phyloP scores from a whole-genome alignment of 2,113 vertebrate genomes.

The Eulemur macaco region DNA sequence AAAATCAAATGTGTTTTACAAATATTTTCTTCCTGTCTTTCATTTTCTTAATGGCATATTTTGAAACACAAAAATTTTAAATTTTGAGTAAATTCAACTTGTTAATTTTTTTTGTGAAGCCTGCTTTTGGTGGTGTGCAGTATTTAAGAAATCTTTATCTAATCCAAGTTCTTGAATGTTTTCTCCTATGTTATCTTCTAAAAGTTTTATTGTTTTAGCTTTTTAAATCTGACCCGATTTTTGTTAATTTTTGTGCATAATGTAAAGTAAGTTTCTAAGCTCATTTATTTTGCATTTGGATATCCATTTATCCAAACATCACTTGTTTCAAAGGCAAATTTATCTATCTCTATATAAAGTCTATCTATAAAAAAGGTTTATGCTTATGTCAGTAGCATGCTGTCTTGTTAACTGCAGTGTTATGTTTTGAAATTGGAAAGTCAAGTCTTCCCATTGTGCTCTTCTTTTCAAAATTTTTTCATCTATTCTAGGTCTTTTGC shows the following conservation, averaged over 20 bases:
- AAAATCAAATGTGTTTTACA: neutral
- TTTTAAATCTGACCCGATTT: neutral
- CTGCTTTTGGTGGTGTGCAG: neutral
- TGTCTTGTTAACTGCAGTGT: neutral
- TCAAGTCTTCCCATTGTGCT: neutral
- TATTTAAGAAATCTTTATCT: neutral
- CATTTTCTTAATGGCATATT: neutral
- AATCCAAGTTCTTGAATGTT: neutral
- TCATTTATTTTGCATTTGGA: neutral
- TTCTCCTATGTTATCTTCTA: neutral
- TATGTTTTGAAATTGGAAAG: neutral
- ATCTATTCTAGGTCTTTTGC: neutral
- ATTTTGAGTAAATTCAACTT: neutral
- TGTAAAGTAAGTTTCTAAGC: neutral
- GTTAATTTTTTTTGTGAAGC: neutral
- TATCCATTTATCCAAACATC: neutral
- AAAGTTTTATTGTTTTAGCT: neutral
- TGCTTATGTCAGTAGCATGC: neutral
- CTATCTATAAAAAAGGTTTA: neutral
- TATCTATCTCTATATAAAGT: neutral
- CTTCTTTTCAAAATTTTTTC: constrained; percentile 6
- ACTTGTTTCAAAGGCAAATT: neutral
- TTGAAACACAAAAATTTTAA: neutral
- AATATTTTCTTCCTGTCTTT: neutral
- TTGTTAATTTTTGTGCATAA: neutral